Percentiles rank a stretch among this genome's conserved stretches.
phyloP scores from a whole-genome alignment of 23 tunicate species.

The Botrylloides violaceus region DNA sequence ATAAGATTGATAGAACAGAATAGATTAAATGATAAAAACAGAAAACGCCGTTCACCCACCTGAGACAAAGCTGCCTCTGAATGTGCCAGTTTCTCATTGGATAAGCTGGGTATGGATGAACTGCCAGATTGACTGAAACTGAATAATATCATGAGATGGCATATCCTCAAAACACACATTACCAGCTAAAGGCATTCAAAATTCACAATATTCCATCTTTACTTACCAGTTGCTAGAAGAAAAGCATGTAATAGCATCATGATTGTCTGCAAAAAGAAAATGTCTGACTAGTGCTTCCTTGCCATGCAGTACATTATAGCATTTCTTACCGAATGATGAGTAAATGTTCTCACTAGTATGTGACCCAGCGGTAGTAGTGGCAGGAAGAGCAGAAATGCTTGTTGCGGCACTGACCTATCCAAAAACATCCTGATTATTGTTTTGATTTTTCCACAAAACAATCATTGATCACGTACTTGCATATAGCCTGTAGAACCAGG shows the following conservation, averaged over 20 bases:
- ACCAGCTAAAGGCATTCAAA: too few species aligned
- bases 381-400: background rate
- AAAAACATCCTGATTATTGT: background rate
- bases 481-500: constrained; percentile 50
- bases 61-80: background rate
- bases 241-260: background rate
- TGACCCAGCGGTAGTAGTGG: background rate
- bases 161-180: too few species aligned
- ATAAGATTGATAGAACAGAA: background rate
- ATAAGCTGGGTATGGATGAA: too few species aligned
- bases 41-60: too few species aligned
- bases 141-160: too few species aligned
- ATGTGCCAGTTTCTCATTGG: too few species aligned
- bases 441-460: too few species aligned
- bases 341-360: background rate
- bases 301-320: too few species aligned
- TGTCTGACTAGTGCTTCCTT: too few species aligned
- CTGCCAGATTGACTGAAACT: too few species aligned
- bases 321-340: constrained; percentile 30
- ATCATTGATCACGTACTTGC: constrained; percentile 63
- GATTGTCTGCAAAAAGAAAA: background rate
- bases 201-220: background rate
- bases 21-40: too few species aligned
- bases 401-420: background rate
- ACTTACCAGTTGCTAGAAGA: background rate